Conservation (phyloP, 2,113 vertebrate species). For the Prionailurus bengalensis region DNA sequence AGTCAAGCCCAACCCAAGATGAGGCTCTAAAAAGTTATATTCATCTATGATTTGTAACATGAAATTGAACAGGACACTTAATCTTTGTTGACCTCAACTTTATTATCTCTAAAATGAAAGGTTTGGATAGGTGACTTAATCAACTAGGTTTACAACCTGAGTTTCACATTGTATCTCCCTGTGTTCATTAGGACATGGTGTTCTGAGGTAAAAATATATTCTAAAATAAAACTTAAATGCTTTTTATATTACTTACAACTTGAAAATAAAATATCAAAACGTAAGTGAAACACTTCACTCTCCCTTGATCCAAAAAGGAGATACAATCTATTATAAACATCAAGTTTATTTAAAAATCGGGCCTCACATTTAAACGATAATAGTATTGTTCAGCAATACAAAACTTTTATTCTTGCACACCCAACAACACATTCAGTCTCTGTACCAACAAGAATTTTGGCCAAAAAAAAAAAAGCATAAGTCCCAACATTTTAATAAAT, state of each 20-base stretch:
- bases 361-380: neutral
- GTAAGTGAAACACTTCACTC: neutral
- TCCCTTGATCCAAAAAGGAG: constrained; percentile 1
- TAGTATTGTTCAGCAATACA: neutral
- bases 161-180: neutral
- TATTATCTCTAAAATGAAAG: constrained; percentile 26
- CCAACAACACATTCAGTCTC: neutral
- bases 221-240: neutral
- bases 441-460: neutral
- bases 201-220: constrained; percentile 28
- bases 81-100: neutral
- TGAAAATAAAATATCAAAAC: constrained; percentile 27
- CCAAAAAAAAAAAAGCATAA: neutral
- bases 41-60: neutral
- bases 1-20: neutral
- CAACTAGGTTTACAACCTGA: neutral
- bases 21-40: neutral
- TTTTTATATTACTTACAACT: neutral
- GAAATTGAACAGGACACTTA: neutral
- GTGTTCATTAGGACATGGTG: neutral
- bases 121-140: neutral
- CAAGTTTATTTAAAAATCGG: constrained; percentile 33
- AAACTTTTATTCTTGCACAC: neutral
- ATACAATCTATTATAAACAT: constrained; percentile 7
- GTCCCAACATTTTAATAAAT: neutral